Evolutionary conservation across 2,797 vertebrate species (phyloP), one percentile per base, ranked within the genome.

Genomic region (Lepus oiostolus): DNA sequence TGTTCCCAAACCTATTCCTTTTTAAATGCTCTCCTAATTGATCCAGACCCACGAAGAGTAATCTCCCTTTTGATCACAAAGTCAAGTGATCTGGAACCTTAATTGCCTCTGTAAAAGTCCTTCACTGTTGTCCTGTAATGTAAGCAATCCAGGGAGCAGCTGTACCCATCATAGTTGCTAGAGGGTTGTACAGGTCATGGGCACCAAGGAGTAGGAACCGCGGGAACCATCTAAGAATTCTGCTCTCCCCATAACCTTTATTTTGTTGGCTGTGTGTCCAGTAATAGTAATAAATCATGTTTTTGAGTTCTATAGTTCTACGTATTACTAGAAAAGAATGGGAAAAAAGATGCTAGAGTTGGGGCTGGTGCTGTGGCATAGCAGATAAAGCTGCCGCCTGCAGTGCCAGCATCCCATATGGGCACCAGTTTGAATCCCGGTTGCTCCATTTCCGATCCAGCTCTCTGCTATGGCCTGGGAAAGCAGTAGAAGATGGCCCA

Each of bases 191-290:
- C 26, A 79, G 32, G 21, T 16, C 16, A 35, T 60, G n/a, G 47
- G 2, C 35, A 26, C 7, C 7, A 38, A 3, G 30, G 22, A 9
- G 21, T 26, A 47, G 24, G 9, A 26, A 58, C 62, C 60, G 26
- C 71, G 28, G 26, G 17, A 54, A 42, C 17, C 60, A 14, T 88
- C 38, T 50, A 91, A 67, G 42, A 68, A 91, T 85, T 95, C 84
- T 93, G 24, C 42, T 26, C n/a, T n/a, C 7, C 17, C 63, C 0
- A 7, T 74, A 35, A 81, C 81, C 26, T 81, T 85, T 77, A 92
- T 68, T 88, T 63, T 52, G 4, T 42, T 90, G 68, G 54, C 54
- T 16, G 52, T 30, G 54, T 28, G 70, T 7, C 4, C 50, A 58
- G 26, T n/a, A 83, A 8, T 14, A 92, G 21, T 70, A 84, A 79